These are phyloP conservation scores for Merluccius polli DNA, from an alignment of 2,797 vertebrate genomes.

Conservation along the genomic window DNA sequence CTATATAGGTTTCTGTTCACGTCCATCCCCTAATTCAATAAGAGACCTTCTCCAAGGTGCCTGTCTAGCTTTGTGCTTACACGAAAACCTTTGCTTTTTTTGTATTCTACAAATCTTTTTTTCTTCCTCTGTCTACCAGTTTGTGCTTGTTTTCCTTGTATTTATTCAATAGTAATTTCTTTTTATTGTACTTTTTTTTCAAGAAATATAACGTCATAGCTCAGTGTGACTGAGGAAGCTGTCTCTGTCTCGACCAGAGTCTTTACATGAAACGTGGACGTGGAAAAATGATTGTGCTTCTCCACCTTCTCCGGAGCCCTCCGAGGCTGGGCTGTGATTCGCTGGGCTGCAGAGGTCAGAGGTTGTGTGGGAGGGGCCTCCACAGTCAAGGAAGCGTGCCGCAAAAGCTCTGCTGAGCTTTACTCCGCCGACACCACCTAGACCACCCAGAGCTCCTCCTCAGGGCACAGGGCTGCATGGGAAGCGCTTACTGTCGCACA, in stretches of 20 bases:
- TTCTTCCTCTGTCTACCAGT: conserved; percentile 34
- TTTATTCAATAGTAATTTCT: background rate
- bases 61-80: conserved; percentile 50
- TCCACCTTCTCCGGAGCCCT: conserved; percentile 46
- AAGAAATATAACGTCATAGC: conserved; percentile 53
- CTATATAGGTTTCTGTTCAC: conserved; percentile 43
- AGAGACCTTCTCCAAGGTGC: conserved; percentile 45
- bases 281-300: conserved; percentile 65
- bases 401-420: conserved; percentile 12
- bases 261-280: conserved; percentile 39
- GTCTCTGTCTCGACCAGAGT: conserved; percentile 43
- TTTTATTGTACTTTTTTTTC: background rate
- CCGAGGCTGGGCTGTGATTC: conserved; percentile 36
- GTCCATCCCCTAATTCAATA: conserved; percentile 41
- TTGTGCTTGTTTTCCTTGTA: conserved; percentile 48
- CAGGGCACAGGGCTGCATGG: conserved; percentile 52
- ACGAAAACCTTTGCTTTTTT: conserved; percentile 32
- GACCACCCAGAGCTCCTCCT: conserved; percentile 40
- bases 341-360: conserved; percentile 63
- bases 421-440: conserved; percentile 45
- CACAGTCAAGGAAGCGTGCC: background rate
- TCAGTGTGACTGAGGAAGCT: conserved; percentile 39
- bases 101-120: conserved; percentile 31
- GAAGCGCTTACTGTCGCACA: conserved; percentile 35
- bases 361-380: conserved; percentile 59